A percentile compares a stretch with the other conserved stretches of the same genome.
phyloP scores from a whole-genome alignment of 2,113 vertebrate genomes.

The Emberiza fucata region DNA sequence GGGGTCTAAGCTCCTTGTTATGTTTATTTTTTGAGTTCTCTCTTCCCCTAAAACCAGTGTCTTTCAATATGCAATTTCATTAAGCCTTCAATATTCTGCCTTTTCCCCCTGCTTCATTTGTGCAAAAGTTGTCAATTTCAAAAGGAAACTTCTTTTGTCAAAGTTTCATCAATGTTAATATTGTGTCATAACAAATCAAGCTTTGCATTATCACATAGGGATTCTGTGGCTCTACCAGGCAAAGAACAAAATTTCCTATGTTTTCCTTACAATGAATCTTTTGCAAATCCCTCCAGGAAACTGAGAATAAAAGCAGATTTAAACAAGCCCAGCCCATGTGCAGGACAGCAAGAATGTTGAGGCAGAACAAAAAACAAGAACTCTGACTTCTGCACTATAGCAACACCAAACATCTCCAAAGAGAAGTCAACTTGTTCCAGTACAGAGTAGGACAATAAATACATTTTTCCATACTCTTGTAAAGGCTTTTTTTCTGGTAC shows the following conservation, averaged over 20 bases:
- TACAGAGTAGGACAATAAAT: background rate
- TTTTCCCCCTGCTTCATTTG: background rate
- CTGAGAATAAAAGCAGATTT: slow-evolving; percentile 7
- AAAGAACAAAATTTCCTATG: background rate
- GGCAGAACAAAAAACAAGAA: slow-evolving; percentile 25
- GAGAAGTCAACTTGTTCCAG: background rate
- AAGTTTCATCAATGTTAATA: background rate
- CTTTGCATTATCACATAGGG: background rate
- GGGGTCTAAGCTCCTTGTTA: background rate
- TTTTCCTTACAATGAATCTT: background rate
- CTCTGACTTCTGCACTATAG: slow-evolving; percentile 16
- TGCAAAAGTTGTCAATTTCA: background rate
- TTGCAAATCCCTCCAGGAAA: slow-evolving; percentile 9
- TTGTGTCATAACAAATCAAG: background rate
- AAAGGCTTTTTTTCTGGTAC: background rate
- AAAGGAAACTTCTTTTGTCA: background rate
- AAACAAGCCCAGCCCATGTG: background rate
- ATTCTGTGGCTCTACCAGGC: background rate
- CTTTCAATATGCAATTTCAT: background rate
- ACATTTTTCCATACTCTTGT: background rate
- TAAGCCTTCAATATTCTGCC: background rate
- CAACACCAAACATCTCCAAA: background rate
- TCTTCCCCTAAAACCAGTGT: background rate
- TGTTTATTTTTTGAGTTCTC: background rate
- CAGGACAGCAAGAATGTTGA: background rate